Base-by-base conservation (phyloP, 2,888 invertebrate genomes). In the Acanthopleura granulata region DNA sequence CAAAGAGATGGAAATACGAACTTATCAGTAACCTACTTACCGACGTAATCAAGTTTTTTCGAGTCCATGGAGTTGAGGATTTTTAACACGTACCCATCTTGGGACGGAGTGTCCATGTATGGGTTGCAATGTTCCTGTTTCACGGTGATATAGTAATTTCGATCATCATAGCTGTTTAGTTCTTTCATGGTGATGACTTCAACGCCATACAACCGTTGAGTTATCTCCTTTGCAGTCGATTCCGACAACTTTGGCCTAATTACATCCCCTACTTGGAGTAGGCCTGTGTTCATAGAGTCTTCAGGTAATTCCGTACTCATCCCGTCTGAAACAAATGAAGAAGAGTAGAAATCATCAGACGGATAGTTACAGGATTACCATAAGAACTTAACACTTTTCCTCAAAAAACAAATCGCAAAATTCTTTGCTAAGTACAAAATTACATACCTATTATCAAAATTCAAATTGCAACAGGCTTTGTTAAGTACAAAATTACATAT, bases 11-110 rank as follows among this genome's bases (percentile, higher is more conserved):
- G 3, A 40, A 40, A 6, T 40, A 9, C 40, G 4, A 40, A 6
- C 40, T 40, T 40, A 40, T 40, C 3, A 40, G 40, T 40, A 40
- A 40, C 40, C 9, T 40, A 18, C 78, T 77, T 81, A 87, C 88
- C 85, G 57, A 85, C 73, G 73, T 85, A 84, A 9, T 82, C 75
- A 57, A 76, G 78, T n/a, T 95, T 94, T 84, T 93, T 92, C 0
- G 97, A 95, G 89, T 97, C 96, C 88, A 95, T 91, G 0, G 94
- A 93, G 91, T 97, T 97, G 82, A 95, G 92, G 72, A 97, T 93
- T 92, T 97, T 97, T 76, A 97, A 90, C 27, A 95, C 94, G 86
- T 89, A 92, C 6, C 90, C 90, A 75, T 83, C 77, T 0, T 81
- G 73, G 40, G 83, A 85, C 0, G 86, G 40, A 16, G 79, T 69